Percentiles rank a stretch among this genome's conserved stretches.
Evolutionary conservation across 2,888 invertebrate genomes (phyloP).

Genomic region (Willowsia nigromaculata): DNA sequence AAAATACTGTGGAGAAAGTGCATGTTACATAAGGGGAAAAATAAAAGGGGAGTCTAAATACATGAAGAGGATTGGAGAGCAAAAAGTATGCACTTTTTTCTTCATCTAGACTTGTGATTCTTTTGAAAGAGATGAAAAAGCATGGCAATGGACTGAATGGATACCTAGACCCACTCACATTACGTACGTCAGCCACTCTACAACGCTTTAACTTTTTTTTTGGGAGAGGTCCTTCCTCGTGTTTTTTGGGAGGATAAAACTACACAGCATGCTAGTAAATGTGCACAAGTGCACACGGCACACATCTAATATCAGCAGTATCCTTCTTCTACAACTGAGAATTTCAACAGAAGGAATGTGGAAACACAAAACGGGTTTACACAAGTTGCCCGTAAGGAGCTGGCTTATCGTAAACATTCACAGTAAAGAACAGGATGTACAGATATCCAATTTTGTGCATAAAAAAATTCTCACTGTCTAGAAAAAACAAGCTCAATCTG

Average conservation of each 20-base stretch:
- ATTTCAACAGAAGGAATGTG: neutral
- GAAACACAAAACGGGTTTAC: neutral
- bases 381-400: neutral
- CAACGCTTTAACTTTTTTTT: neutral
- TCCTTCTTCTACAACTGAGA: no score
- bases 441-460: no score
- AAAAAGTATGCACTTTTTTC: neutral
- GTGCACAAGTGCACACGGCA: neutral
- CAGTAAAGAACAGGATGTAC: neutral
- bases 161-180: neutral
- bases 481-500: slow-evolving; percentile 17
- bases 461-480: neutral
- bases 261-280: neutral
- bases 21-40: neutral
- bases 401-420: no score
- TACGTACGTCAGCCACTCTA: neutral
- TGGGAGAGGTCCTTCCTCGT: slow-evolving; percentile 4
- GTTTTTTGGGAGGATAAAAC: neutral
- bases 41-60: neutral
- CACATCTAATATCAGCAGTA: neutral
- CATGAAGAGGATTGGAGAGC: neutral
- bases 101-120: neutral
- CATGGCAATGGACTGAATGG: neutral
- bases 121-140: neutral
- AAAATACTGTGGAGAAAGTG: neutral